These are phyloP conservation scores for Gymnarchus niloticus DNA, from an alignment of 2,113 vertebrate species.

Conservation along the genomic window DNA sequence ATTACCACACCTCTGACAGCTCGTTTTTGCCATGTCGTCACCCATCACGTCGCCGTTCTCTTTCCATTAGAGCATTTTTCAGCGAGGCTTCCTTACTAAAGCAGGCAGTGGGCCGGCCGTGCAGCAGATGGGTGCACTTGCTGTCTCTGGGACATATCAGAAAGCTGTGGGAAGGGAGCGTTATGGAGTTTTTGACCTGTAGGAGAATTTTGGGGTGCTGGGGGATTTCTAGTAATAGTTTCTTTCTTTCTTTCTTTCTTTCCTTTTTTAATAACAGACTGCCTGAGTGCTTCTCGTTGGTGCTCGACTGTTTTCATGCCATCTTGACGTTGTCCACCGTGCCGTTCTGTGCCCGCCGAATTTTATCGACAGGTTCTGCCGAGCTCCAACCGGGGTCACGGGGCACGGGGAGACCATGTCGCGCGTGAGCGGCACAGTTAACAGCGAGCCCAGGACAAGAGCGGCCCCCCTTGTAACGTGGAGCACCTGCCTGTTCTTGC, in stretches of 20 bases:
- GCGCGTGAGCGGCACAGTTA: neutral
- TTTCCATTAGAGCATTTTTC: neutral
- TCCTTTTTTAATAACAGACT: neutral
- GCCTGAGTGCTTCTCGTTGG: neutral
- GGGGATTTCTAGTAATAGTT: neutral
- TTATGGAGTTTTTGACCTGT: neutral
- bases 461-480: neutral
- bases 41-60: neutral
- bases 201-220: too few species aligned
- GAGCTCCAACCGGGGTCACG: neutral
- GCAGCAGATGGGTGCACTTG: neutral
- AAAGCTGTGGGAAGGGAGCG: neutral
- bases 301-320: neutral
- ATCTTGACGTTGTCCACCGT: neutral
- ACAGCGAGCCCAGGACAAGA: neutral
- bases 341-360: neutral
- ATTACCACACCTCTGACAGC: neutral
- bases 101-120: neutral
- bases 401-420: too few species aligned
- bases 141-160: neutral
- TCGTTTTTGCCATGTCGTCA: neutral
- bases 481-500: neutral
- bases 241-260: too few species aligned
- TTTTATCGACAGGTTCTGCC: neutral
- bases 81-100: neutral